Evolutionary conservation across 2,113 vertebrate species (phyloP).

Genomic region (Etheostoma spectabile): DNA sequence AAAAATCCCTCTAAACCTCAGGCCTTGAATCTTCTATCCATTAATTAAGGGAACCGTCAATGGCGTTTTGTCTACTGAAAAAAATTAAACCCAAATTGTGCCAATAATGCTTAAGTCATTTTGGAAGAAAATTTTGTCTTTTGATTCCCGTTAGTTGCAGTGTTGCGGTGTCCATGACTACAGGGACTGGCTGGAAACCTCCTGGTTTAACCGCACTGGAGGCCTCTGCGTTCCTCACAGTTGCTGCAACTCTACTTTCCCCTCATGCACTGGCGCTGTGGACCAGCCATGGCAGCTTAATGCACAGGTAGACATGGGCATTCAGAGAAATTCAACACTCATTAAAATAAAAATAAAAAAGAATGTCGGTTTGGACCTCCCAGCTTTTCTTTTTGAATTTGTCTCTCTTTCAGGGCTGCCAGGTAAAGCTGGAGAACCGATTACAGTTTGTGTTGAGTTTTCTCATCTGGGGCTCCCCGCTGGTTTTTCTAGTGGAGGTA

Average conservation of each 20-base stretch:
- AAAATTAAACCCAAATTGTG: not conserved
- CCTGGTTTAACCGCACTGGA: conserved; percentile 73
- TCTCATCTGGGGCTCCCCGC: conserved; percentile 36
- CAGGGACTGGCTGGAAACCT: conserved; percentile 73
- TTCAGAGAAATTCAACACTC: not conserved
- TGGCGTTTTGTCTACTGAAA: too few relatives aligned
- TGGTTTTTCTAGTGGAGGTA: conserved; percentile 69
- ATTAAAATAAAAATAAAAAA: not conserved
- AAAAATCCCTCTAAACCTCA: too few relatives aligned
- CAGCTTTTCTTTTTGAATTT: not conserved
- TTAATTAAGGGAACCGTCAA: too few relatives aligned
- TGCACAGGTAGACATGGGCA: conserved; percentile 51
- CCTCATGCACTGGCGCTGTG: conserved; percentile 66
- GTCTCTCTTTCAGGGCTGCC: conserved; percentile 69
- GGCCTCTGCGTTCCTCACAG: conserved; percentile 63
- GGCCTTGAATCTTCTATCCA: too few relatives aligned
- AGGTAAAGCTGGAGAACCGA: conserved; percentile 51
- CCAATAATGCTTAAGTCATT: not conserved
- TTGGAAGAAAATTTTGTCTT: not conserved
- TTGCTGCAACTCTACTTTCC: conserved; percentile 73
- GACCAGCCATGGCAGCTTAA: conserved; percentile 61
- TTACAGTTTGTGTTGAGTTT: conserved; percentile 56
- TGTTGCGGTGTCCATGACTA: conserved; percentile 76
- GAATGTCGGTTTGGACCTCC: not conserved
- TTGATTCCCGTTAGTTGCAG: conserved; percentile 51